Conservation (phyloP, 2,888 invertebrate species). For the Drosophila falleni region DNA sequence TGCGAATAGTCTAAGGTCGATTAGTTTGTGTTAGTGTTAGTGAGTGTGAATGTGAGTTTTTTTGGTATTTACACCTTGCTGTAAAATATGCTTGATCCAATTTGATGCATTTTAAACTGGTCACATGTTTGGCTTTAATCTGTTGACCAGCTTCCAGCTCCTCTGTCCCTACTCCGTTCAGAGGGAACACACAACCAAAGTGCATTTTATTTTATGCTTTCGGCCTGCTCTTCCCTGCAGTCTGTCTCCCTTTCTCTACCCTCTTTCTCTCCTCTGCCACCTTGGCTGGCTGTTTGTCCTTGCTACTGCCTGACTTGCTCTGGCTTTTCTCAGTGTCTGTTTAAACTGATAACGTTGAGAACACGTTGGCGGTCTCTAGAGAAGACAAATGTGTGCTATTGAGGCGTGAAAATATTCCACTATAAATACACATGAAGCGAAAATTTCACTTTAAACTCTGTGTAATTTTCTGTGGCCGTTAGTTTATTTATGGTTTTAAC, state of each 20-base stretch:
- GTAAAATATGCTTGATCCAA: slow-evolving; percentile 57
- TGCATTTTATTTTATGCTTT: slow-evolving; percentile 69
- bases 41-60: not conserved
- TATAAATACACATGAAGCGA: slow-evolving; percentile 68
- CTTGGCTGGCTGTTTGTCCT: slow-evolving; percentile 34
- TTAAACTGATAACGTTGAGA: slow-evolving; percentile 79
- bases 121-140: slow-evolving; percentile 54
- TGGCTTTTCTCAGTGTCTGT: slow-evolving; percentile 57
- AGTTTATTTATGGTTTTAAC: slow-evolving; percentile 66
- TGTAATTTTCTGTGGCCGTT: slow-evolving; percentile 55
- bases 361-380: slow-evolving; percentile 54
- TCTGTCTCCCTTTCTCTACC: slow-evolving; percentile 15
- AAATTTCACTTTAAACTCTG: slow-evolving; percentile 53
- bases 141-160: not conserved
- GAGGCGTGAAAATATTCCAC: slow-evolving; percentile 80
- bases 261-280: not conserved
- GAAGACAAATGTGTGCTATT: slow-evolving; percentile 77
- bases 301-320: slow-evolving; percentile 20
- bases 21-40: not conserved
- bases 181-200: slow-evolving; percentile 34
- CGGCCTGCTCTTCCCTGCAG: slow-evolving; percentile 25
- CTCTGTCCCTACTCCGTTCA: not conserved
- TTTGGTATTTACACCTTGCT: slow-evolving; percentile 59
- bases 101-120: slow-evolving; percentile 55
- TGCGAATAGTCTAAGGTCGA: slow-evolving; percentile 7